These are phyloP conservation scores for Aphodius granarius DNA, from an alignment of 2,888 invertebrate species.

Conservation along the genomic window DNA sequence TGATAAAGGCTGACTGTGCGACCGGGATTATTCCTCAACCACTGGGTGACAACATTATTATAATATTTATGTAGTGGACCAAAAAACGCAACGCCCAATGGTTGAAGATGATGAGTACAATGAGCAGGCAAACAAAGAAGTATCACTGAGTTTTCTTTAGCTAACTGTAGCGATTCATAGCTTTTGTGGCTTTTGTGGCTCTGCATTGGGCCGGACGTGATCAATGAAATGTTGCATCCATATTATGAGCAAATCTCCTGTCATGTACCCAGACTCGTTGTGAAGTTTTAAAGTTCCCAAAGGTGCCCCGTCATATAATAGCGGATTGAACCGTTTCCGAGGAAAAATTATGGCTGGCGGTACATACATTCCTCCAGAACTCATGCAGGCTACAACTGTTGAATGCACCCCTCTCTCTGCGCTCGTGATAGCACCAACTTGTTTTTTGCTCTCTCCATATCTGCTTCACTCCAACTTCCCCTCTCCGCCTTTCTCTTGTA, in stretches of 20 bases:
- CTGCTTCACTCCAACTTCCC: neutral
- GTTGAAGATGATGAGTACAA: constrained; percentile 21
- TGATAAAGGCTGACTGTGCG: constrained; percentile 18
- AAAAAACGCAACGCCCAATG: constrained; percentile 20
- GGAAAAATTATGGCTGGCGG: constrained; percentile 7
- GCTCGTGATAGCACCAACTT: constrained; percentile 14
- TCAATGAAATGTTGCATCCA: constrained; percentile 4
- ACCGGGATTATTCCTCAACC: constrained; percentile 19
- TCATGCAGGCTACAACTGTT: constrained; percentile 9
- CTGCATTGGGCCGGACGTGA: neutral
- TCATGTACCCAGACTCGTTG: constrained; percentile 4
- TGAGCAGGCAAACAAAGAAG: constrained; percentile 17
- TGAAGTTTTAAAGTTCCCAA: neutral
- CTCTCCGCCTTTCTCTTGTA: neutral
- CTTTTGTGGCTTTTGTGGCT: constrained; percentile 4
- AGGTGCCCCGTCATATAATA: constrained; percentile 8
- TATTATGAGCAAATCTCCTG: neutral
- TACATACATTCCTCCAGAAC: constrained; percentile 6
- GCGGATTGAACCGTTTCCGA: neutral
- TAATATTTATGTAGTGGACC: constrained; percentile 7
- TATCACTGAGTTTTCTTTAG: constrained; percentile 14
- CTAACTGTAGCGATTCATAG: neutral
- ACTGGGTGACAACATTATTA: neutral
- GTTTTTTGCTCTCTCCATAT: constrained; percentile 9
- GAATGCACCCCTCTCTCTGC: constrained; percentile 12